Evolutionary conservation across 2,888 invertebrate species (phyloP).

Genomic region (Ectobius pallidus): DNA sequence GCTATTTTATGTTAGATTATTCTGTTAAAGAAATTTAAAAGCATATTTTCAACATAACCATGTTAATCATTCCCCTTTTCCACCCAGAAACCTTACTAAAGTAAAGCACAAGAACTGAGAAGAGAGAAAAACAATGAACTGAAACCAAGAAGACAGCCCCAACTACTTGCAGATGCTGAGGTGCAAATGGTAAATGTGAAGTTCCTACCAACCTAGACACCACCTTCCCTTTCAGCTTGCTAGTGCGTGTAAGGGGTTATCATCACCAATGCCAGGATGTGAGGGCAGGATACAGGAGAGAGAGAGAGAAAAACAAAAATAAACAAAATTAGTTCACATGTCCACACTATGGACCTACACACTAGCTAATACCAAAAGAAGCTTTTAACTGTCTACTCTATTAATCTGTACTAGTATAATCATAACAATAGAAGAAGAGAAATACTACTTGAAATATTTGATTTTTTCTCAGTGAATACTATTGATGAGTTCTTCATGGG

Average conservation of each 20-base stretch:
- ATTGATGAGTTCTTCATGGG: too few species aligned
- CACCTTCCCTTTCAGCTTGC: constrained; percentile 82
- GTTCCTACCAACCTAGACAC: constrained; percentile 67
- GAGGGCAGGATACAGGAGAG: constrained; percentile 3
- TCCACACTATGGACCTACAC: constrained; percentile 22
- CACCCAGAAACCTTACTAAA: too few species aligned
- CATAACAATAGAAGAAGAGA: too few species aligned
- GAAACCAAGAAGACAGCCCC: neutral
- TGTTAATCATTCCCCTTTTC: too few species aligned
- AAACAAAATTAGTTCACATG: constrained; percentile 31
- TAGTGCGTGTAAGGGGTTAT: constrained; percentile 54
- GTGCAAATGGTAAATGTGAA: neutral
- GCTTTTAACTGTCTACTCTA: neutral
- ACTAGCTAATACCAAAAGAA: constrained; percentile 5
- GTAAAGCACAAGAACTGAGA: too few species aligned
- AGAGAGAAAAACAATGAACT: too few species aligned
- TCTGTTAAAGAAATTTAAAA: too few species aligned
- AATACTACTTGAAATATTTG: too few species aligned
- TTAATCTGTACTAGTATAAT: too few species aligned
- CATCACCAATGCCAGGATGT: constrained; percentile 4
- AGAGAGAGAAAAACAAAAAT: constrained; percentile 26
- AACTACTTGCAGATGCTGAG: constrained; percentile 12
- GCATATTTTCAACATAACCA: too few species aligned
- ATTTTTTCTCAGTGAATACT: too few species aligned
- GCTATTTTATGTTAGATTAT: too few species aligned